Percentiles rank a stretch among this genome's conserved stretches.
phyloP scores from a whole-genome alignment of 2,113 vertebrate genomes.

The Cyrtonyx montezumae region DNA sequence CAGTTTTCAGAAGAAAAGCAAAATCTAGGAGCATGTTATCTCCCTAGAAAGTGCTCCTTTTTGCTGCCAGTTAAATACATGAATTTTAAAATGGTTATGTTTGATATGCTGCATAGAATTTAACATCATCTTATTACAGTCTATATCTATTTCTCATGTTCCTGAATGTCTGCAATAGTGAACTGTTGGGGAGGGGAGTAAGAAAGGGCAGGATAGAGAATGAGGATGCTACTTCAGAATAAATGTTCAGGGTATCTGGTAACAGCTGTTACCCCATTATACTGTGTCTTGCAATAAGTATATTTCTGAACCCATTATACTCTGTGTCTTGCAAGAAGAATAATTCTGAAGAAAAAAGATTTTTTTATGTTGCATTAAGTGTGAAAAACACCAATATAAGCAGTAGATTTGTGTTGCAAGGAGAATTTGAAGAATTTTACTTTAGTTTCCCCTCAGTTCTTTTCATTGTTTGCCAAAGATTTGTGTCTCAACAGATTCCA shows the following conservation, averaged over 20 bases:
- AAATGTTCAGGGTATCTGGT: accelerated
- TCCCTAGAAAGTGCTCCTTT: not conserved
- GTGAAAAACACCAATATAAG: not conserved
- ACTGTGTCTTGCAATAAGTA: not conserved
- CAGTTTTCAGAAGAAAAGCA: constrained; percentile 22
- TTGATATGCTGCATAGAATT: not conserved
- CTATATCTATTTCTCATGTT: not conserved
- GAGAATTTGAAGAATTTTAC: not conserved
- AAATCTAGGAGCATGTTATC: not conserved
- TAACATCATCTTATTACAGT: not conserved
- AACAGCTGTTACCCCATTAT: not conserved
- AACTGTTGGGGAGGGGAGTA: not conserved
- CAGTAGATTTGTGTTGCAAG: not conserved
- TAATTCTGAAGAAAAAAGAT: not conserved
- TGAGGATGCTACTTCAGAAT: not conserved
- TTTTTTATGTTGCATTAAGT: accelerated
- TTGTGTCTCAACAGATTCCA: not conserved
- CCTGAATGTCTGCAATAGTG: not conserved
- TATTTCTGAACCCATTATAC: not conserved
- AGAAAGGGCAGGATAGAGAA: not conserved
- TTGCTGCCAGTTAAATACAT: not conserved
- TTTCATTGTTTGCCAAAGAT: not conserved
- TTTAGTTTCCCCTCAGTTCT: not conserved
- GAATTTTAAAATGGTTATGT: not conserved
- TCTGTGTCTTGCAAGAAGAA: not conserved